Percentiles rank a stretch among this genome's conserved stretches.
phyloP scores from a whole-genome alignment of 2,888 invertebrate species.

The Rhogogaster chlorosoma region DNA sequence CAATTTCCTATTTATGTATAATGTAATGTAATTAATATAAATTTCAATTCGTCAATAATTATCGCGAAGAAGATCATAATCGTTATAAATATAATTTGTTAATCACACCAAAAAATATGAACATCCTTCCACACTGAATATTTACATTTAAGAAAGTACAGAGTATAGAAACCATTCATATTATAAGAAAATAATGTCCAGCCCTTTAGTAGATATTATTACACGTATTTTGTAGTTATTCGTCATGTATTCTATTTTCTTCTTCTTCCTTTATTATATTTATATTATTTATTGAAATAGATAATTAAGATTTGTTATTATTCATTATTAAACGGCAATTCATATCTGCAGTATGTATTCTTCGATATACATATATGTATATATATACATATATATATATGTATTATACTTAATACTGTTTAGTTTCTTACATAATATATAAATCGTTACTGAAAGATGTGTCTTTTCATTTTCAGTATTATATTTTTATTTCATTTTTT shows the following conservation, averaged over 20 bases:
- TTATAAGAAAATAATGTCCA: slow-evolving; percentile 71
- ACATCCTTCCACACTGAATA: slow-evolving; percentile 56
- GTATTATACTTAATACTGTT: slow-evolving; percentile 60
- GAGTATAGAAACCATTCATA: slow-evolving; percentile 55
- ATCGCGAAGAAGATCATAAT: neutral
- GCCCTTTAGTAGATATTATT: slow-evolving; percentile 57
- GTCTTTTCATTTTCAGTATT: slow-evolving; percentile 4
- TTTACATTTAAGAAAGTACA: slow-evolving; percentile 59
- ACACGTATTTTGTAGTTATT: neutral
- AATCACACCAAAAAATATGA: slow-evolving; percentile 52
- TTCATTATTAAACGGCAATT: slow-evolving; percentile 20
- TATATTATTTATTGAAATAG: neutral
- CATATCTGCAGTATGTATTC: neutral
- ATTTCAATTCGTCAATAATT: slow-evolving; percentile 54
- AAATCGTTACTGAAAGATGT: slow-evolving; percentile 12
- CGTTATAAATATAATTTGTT: slow-evolving; percentile 23
- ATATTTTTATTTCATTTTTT: slow-evolving; percentile 16
- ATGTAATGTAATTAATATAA: slow-evolving; percentile 30
- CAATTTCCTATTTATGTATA: slow-evolving; percentile 62
- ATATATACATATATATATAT: neutral
- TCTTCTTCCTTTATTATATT: neutral
- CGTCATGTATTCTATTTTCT: neutral
- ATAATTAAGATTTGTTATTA: neutral
- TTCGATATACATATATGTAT: neutral
- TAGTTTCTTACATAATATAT: slow-evolving; percentile 47